These are phyloP conservation scores for Macropus fuliginosus DNA, from an alignment of 2,797 vertebrate species.

Conservation along the genomic window DNA sequence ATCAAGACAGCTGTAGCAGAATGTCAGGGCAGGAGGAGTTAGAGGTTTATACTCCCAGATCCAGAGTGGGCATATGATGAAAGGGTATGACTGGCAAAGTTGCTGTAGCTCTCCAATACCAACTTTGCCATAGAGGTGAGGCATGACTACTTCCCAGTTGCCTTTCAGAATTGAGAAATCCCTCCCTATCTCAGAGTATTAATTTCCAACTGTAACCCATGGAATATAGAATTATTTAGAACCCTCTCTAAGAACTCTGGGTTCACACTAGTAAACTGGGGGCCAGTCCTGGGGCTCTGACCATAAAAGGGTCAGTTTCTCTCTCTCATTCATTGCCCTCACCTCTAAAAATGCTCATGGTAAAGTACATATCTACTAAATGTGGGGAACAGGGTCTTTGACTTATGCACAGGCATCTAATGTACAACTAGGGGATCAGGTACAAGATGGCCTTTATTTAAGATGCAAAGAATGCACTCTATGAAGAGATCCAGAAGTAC, in stretches of 20 bases:
- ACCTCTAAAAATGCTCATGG: neutral
- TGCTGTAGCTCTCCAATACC: neutral
- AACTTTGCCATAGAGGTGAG: neutral
- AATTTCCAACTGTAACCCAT: neutral
- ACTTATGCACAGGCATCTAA: neutral
- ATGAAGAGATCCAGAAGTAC: neutral
- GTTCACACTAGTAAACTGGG: neutral
- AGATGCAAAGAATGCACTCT: neutral
- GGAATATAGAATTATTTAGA: neutral
- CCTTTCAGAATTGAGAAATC: neutral
- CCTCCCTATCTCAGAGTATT: neutral
- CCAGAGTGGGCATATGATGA: neutral
- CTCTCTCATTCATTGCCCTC: neutral
- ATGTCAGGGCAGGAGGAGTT: neutral
- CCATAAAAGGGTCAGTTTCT: neutral
- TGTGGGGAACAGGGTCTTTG: neutral
- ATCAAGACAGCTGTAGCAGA: neutral
- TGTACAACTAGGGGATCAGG: neutral
- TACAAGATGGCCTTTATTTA: neutral
- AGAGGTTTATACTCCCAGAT: neutral
- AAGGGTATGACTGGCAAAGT: neutral
- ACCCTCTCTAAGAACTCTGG: neutral
- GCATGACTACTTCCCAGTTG: neutral
- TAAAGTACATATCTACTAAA: neutral
- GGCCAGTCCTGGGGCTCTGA: neutral